Evolutionary conservation across 2,797 vertebrate genomes (phyloP).

Genomic region (Galago senegalensis): DNA sequence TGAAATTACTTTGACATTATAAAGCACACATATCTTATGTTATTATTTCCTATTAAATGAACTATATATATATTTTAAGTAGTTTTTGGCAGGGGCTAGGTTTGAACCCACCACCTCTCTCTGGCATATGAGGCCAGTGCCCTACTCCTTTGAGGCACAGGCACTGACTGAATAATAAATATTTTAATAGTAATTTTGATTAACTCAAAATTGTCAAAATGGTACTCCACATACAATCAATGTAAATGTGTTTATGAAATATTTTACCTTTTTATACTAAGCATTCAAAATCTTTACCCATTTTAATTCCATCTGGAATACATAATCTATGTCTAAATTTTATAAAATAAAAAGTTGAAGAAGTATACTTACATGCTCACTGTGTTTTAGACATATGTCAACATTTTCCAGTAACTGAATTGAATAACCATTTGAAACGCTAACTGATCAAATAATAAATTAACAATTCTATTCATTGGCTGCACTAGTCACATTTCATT

Average conservation of each 20-base stretch:
- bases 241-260: background rate
- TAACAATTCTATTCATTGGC: background rate
- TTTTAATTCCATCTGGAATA: background rate
- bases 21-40: background rate
- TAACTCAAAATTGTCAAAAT: background rate
- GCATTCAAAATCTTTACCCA: background rate
- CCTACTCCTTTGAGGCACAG: no score
- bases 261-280: background rate
- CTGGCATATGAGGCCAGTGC: no score
- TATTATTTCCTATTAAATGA: background rate
- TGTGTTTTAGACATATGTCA: background rate
- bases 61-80: no score
- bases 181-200: background rate
- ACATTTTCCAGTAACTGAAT: background rate
- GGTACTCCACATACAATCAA: background rate
- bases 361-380: background rate
- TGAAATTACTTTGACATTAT: background rate
- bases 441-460: background rate
- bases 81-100: no score
- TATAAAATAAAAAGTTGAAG: background rate
- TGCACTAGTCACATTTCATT: background rate
- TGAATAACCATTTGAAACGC: background rate
- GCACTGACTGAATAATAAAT: background rate
- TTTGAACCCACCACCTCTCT: no score
- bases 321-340: background rate